Conservation (phyloP, 2,888 invertebrate species). For the Polyommatus iphigenia region DNA sequence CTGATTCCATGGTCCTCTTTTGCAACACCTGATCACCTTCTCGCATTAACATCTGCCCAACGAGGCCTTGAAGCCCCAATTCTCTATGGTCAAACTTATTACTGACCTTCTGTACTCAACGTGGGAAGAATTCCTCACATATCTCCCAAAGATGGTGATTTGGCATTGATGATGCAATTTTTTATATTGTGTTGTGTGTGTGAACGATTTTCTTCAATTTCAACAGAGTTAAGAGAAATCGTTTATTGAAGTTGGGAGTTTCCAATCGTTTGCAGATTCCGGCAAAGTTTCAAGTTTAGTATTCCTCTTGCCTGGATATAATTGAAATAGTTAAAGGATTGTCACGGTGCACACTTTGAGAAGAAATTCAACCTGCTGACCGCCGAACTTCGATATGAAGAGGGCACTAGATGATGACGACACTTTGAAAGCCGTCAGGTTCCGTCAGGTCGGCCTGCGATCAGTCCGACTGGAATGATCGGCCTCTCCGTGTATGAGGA, state of each 20-base stretch:
- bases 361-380: no score
- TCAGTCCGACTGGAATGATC: no score
- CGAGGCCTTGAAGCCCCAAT: background rate
- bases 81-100: background rate
- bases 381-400: no score
- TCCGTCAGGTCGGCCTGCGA: no score
- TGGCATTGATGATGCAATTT: background rate
- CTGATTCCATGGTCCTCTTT: background rate
- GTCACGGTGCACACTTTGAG: no score
- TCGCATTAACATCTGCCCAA: constrained; percentile 9
- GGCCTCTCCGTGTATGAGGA: no score
- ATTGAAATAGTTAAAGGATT: no score
- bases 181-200: background rate
- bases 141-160: background rate
- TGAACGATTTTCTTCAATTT: background rate
- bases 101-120: background rate
- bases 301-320: background rate
- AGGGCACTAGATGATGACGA: no score
- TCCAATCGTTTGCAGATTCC: background rate
- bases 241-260: background rate
- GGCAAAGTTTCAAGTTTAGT: background rate
- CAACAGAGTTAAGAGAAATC: background rate
- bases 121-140: constrained; percentile 12
- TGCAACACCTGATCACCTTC: background rate
- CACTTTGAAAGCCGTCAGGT: no score